These are phyloP conservation scores for Pseudochirops cupreus DNA, from an alignment of 2,797 vertebrate genomes.

Conservation along the genomic window DNA sequence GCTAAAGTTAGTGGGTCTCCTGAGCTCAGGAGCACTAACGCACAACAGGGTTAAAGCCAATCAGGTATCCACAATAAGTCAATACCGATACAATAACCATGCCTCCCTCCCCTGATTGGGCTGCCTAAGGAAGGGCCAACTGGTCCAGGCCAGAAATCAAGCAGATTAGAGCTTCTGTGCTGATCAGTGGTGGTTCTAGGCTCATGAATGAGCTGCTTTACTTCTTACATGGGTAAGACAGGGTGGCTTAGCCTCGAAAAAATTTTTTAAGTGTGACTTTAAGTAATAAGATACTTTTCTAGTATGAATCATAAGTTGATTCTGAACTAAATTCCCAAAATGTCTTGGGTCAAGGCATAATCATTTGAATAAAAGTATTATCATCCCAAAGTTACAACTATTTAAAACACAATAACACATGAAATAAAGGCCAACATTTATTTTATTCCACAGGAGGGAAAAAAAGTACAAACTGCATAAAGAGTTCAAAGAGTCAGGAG, in stretches of 20 bases:
- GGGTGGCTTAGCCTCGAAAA: not conserved
- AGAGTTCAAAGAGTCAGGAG: not conserved
- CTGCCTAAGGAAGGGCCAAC: not conserved
- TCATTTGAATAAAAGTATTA: not conserved
- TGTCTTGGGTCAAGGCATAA: not conserved
- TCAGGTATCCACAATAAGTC: not conserved
- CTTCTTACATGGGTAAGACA: not conserved
- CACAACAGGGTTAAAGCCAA: not conserved
- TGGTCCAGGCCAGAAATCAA: not conserved
- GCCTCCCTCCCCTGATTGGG: not conserved
- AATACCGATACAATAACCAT: not conserved
- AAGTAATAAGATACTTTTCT: not conserved
- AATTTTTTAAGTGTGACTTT: not conserved
- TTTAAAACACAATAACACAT: not conserved
- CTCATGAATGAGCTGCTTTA: not conserved
- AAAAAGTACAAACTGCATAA: not conserved
- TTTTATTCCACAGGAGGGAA: not conserved
- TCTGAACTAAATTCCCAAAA: not conserved
- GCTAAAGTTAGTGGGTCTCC: not conserved
- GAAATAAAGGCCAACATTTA: not conserved
- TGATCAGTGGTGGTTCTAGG: not conserved
- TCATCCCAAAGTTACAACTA: not conserved
- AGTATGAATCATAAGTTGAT: not conserved
- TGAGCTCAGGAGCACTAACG: not conserved
- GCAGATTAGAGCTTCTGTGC: not conserved